phyloP scores from a whole-genome alignment of 2,888 invertebrate species.

The Mystacides longicornis region DNA sequence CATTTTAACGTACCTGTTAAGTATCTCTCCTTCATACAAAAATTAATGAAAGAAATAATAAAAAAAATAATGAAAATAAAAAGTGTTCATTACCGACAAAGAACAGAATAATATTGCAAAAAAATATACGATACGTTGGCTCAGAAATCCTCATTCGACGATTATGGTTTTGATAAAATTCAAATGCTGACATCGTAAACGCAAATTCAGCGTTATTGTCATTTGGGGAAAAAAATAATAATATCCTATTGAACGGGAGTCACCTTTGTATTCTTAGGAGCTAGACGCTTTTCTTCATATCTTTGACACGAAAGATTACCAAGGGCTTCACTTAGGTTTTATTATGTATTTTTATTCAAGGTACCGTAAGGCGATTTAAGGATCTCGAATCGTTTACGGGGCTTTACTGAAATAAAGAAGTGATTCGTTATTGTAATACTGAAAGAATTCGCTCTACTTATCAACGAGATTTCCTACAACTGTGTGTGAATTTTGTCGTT shows the following conservation, averaged over 20 bases:
- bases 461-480: no score
- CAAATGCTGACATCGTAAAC: background rate
- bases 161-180: conserved; percentile 8
- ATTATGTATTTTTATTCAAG: background rate
- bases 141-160: conserved; percentile 6
- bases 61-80: background rate
- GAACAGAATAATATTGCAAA: background rate
- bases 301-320: background rate
- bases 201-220: conserved; percentile 2
- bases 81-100: background rate
- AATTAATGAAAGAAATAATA: background rate
- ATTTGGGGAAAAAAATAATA: background rate
- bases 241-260: background rate
- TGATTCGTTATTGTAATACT: no score
- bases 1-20: no score
- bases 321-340: background rate
- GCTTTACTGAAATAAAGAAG: no score
- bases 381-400: background rate
- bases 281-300: background rate
- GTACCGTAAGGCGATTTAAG: background rate
- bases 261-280: background rate
- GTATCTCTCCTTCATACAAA: background rate
- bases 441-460: no score
- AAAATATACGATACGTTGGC: background rate
- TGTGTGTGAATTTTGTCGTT: no score